Evolutionary conservation across 2,113 vertebrate genomes (phyloP).

Genomic region (Prolemur simus): DNA sequence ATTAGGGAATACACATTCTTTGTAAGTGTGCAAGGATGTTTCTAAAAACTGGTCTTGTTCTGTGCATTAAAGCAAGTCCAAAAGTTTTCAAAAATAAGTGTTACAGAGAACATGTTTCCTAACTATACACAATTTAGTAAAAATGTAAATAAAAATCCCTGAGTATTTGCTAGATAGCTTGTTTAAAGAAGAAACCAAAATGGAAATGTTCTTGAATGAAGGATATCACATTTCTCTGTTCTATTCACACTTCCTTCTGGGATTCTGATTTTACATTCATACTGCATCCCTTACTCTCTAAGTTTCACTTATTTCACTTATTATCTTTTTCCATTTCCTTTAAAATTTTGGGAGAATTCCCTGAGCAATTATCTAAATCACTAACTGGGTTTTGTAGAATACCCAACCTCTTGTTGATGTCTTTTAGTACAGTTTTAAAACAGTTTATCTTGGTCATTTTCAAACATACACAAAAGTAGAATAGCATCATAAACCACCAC

Average conservation of each 20-base stretch:
- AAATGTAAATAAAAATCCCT: neutral
- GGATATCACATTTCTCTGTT: neutral
- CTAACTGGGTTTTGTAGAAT: neutral
- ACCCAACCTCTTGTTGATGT: neutral
- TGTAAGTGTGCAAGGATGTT: neutral
- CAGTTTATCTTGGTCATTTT: slow-evolving; percentile 2
- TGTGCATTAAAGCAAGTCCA: neutral
- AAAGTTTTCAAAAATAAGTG: neutral
- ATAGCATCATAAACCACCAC: neutral
- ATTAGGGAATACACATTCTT: neutral
- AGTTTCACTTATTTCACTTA: neutral
- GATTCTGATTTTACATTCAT: neutral
- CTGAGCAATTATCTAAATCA: neutral
- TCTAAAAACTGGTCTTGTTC: neutral
- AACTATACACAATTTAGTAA: neutral
- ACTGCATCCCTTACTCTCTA: neutral
- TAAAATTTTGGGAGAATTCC: neutral
- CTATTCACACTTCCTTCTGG: neutral
- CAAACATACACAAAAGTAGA: neutral
- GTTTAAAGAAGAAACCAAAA: neutral
- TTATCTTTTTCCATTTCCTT: neutral
- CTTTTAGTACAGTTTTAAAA: neutral
- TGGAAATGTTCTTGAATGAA: neutral
- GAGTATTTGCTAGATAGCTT: neutral
- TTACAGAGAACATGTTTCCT: neutral